phyloP scores from a whole-genome alignment of 2,888 invertebrate species.

The Thereva unica region DNA sequence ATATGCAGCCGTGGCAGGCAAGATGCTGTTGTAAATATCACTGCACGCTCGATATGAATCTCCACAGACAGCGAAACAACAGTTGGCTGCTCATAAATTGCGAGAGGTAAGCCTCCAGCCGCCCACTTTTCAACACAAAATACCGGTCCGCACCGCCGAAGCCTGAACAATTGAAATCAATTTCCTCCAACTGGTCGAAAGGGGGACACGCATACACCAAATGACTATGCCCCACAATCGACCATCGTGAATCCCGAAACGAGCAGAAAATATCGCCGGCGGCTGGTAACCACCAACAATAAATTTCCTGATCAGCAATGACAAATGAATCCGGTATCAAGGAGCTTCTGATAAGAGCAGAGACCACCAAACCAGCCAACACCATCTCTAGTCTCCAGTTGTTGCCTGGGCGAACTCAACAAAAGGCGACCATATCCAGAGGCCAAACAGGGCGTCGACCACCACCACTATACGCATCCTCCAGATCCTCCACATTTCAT shows the following conservation, averaged over 20 bases:
- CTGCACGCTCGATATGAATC: slow-evolving; percentile 31
- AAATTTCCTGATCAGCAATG: slow-evolving; percentile 24
- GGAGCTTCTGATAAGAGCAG: slow-evolving; percentile 31
- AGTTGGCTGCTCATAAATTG: slow-evolving; percentile 35
- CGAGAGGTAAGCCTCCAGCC: slow-evolving; percentile 25
- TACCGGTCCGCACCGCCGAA: slow-evolving; percentile 16
- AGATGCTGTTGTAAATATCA: slow-evolving; percentile 30
- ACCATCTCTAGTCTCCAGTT: slow-evolving; percentile 21
- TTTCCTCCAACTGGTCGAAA: not conserved
- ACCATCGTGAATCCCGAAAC: no score
- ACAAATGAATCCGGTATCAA: slow-evolving; percentile 24
- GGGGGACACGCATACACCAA: no score
- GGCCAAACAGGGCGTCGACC: slow-evolving; percentile 3
- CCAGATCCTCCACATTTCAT: not conserved
- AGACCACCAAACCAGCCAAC: slow-evolving; percentile 29
- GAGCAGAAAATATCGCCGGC: slow-evolving; percentile 15
- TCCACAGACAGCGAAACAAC: slow-evolving; percentile 29
- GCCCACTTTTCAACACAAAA: slow-evolving; percentile 36
- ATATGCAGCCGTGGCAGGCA: not conserved
- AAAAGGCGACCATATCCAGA: not conserved
- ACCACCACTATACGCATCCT: not conserved
- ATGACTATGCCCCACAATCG: no score
- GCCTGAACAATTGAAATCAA: slow-evolving; percentile 35
- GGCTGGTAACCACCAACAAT: slow-evolving; percentile 9
- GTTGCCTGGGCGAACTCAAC: no score